Evolutionary conservation across 2,113 vertebrate species (phyloP), one percentile per base, ranked within the genome.

Genomic region (Cyphomyrus discorhynchus): DNA sequence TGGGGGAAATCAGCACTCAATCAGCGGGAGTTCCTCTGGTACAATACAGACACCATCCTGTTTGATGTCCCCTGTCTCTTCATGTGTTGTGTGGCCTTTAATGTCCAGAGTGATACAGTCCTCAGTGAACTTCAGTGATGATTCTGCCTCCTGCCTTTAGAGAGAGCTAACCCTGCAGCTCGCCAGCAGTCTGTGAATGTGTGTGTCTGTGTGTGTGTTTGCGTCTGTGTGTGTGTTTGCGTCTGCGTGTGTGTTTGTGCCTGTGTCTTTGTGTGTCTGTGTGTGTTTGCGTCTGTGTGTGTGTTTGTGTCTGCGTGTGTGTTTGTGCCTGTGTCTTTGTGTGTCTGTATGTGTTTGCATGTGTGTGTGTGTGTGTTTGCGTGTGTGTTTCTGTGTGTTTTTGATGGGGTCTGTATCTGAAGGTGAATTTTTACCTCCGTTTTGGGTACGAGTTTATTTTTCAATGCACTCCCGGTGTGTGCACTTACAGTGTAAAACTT

Each of bases 91-190:
- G 95, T 96, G 97, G 97, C 96, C 97, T 98, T 99, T 99, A 98
- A 98, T 99, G 97, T 98, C 98, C 97, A 97, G 98, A 98, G 97
- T 97, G 98, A 97, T 96, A 97, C 96, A 97, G 97, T 97, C 98
- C 96, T 98, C 97, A 96, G 96, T 97, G 97, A 97, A 96, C 97
- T 98, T 98, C 97, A 98, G 98, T 98, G 98, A 98, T 98, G 97
- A 95, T 96, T 97, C 96, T 95, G 94, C 97, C 93, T 96, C 42
- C 31, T 97, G 97, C 96, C 97, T 98, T 98, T 96, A 95, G 96
- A 97, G 92, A 94, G 95, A 93, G 92, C 93, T 94, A 93, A 96
- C 94, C 95, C 82, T 84, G 82, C 39, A 84, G 42, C 42, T 42
- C 94, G 92, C 93, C 93, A 94, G 93, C 93, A 90, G 46, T 49